phyloP scores from a whole-genome alignment of 2,797 vertebrate species.

The Vespertilio murinus region DNA sequence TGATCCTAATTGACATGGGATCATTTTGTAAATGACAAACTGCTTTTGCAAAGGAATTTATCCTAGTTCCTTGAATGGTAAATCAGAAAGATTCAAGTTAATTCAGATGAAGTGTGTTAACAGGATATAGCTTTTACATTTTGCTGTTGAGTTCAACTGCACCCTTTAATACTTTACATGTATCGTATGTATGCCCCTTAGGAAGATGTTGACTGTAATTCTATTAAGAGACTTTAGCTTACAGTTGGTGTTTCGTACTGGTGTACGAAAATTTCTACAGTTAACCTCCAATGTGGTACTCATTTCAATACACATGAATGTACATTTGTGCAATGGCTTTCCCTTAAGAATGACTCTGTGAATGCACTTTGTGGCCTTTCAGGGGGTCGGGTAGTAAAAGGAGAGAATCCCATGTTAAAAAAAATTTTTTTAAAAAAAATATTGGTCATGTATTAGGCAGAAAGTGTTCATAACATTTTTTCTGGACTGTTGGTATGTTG shows the following conservation, averaged over 20 bases:
- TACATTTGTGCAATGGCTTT: constrained; percentile 86
- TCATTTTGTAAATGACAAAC: constrained; percentile 43
- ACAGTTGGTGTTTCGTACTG: constrained; percentile 73
- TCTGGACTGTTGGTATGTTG: background rate
- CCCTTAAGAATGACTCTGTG: constrained; percentile 83
- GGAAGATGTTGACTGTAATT: constrained; percentile 49
- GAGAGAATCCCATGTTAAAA: constrained; percentile 81
- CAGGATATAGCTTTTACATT: constrained; percentile 66
- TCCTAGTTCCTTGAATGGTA: constrained; percentile 46
- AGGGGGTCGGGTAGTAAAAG: constrained; percentile 44
- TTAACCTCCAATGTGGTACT: constrained; percentile 64
- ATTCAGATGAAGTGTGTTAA: constrained; percentile 38
- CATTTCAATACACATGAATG: constrained; percentile 69
- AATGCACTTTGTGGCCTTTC: constrained; percentile 92
- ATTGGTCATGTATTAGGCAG: constrained; percentile 73
- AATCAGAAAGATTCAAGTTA: constrained; percentile 44
- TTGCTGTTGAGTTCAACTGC: constrained; percentile 10
- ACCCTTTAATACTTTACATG: constrained; percentile 63
- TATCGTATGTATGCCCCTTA: constrained; percentile 37
- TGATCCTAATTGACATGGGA: constrained; percentile 40
- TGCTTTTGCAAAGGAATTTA: constrained; percentile 53
- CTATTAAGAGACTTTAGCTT: constrained; percentile 68
- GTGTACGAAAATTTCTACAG: constrained; percentile 56
- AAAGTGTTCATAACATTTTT: constrained; percentile 78
- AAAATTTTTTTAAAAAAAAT: background rate